These are phyloP conservation scores for Odontomachus brunneus DNA, from an alignment of 1,140 invertebrate species.

Conservation along the genomic window DNA sequence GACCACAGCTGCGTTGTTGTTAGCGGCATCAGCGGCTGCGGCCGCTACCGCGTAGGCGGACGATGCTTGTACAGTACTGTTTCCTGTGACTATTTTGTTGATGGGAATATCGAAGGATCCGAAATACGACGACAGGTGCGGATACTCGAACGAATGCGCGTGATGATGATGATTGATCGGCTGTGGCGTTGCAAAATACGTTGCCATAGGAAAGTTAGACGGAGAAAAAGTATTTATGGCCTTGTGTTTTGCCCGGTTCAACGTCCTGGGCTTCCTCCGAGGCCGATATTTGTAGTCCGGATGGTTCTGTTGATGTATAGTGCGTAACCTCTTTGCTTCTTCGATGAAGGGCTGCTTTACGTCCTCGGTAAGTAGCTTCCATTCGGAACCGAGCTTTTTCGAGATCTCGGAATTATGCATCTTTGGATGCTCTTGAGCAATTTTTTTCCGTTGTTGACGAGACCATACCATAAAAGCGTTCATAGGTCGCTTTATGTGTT, in stretches of 20 bases:
- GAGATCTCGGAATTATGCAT: conserved; percentile 99
- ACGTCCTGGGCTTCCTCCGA: conserved; percentile 93
- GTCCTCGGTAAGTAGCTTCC: conserved; percentile 97
- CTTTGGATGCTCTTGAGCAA: conserved; percentile 99
- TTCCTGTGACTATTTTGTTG: conserved; percentile 84
- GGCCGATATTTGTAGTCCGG: conserved; percentile 99
- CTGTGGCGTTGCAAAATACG: conserved; percentile 86
- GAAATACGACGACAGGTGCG: conserved; percentile 86
- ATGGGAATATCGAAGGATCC: conserved; percentile 85
- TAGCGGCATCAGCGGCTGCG: conserved; percentile 73
- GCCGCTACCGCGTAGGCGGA: conserved; percentile 91
- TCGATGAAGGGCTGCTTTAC: conserved; percentile 99
- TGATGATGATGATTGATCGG: conserved; percentile 86
- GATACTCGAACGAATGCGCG: conserved; percentile 80
- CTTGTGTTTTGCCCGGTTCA: conserved; percentile 91
- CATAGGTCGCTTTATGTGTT: conserved; percentile 97
- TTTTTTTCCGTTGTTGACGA: conserved; percentile 97
- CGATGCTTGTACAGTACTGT: conserved; percentile 77
- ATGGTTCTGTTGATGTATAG: conserved; percentile 99
- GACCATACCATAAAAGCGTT: conserved; percentile 99
- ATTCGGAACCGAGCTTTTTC: conserved; percentile 98
- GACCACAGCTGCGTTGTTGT: conserved; percentile 82
- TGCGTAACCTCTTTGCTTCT: conserved; percentile 97
- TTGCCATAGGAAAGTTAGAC: conserved; percentile 86
- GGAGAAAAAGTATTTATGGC: conserved; percentile 88